Percentiles rank a stretch among this genome's conserved stretches.
phyloP scores from a whole-genome alignment of 2,797 vertebrate species.

The Tokudaia muenninki region DNA sequence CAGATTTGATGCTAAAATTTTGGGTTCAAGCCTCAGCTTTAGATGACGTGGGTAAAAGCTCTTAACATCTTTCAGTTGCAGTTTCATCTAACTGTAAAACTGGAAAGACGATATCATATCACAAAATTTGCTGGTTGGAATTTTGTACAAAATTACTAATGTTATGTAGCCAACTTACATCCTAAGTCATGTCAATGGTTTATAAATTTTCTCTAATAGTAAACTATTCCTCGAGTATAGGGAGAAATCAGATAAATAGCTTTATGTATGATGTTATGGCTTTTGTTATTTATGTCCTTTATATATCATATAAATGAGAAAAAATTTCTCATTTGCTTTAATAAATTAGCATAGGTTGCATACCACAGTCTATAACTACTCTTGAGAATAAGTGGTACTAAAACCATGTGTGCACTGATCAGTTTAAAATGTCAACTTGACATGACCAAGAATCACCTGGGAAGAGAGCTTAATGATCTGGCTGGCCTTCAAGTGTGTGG shows the following conservation, averaged over 20 bases:
- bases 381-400: not conserved
- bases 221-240: not conserved
- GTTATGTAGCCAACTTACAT: not conserved
- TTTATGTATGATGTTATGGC: not conserved
- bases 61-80: not conserved
- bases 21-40: not conserved
- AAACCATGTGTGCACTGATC: not conserved
- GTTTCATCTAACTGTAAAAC: constrained; percentile 6
- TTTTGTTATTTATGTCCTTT: constrained; percentile 35
- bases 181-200: not conserved
- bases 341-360: not conserved
- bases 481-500: not conserved
- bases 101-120: not conserved
- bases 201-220: constrained; percentile 37
- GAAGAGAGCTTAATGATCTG: not conserved
- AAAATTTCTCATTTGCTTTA: not conserved
- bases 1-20: not conserved
- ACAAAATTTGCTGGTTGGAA: not conserved
- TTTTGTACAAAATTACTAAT: constrained; percentile 7
- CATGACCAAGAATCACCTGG: not conserved
- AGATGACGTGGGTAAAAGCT: not conserved
- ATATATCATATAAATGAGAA: constrained; percentile 13
- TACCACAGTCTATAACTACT: not conserved
- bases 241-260: not conserved
- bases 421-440: not conserved